Evolutionary conservation across 2,888 invertebrate species (phyloP).

Genomic region (Hypena proboscidalis): DNA sequence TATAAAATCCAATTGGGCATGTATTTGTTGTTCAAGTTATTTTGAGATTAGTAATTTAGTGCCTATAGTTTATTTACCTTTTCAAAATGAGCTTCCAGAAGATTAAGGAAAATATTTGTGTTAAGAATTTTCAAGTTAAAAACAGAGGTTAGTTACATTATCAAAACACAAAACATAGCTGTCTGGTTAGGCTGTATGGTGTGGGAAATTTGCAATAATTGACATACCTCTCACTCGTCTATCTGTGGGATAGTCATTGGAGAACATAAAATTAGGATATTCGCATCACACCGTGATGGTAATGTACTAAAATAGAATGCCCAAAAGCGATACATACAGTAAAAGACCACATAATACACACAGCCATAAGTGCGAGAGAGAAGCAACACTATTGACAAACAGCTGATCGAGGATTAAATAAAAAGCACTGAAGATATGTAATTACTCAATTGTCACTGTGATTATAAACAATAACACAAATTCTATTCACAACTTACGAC

Average conservation of each 20-base stretch:
- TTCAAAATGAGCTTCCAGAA: no score
- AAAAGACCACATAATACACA: conserved; percentile 65
- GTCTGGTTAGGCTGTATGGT: background rate
- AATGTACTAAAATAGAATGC: conserved; percentile 84
- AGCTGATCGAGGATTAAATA: conserved; percentile 68
- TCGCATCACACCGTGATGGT: conserved; percentile 81
- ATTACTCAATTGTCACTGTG: conserved; percentile 12
- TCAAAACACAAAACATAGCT: background rate
- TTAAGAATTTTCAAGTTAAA: conserved; percentile 18
- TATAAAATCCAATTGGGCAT: no score
- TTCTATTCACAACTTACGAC: conserved; percentile 50
- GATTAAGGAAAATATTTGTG: no score
- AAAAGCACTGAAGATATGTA: conserved; percentile 29
- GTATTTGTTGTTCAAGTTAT: no score
- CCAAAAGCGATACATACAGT: conserved; percentile 78
- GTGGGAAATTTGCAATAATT: conserved; percentile 13
- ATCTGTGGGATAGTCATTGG: conserved; percentile 61
- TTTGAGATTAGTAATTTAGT: no score
- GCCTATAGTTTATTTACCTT: no score
- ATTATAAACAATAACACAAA: conserved; percentile 9
- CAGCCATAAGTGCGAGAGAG: conserved; percentile 61
- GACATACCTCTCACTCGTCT: conserved; percentile 65
- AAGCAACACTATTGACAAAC: conserved; percentile 76
- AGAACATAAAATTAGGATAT: conserved; percentile 75
- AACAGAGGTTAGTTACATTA: conserved; percentile 26